Evolutionary conservation across 1,140 invertebrate species (phyloP).

Genomic region (Gryon sp.): DNA sequence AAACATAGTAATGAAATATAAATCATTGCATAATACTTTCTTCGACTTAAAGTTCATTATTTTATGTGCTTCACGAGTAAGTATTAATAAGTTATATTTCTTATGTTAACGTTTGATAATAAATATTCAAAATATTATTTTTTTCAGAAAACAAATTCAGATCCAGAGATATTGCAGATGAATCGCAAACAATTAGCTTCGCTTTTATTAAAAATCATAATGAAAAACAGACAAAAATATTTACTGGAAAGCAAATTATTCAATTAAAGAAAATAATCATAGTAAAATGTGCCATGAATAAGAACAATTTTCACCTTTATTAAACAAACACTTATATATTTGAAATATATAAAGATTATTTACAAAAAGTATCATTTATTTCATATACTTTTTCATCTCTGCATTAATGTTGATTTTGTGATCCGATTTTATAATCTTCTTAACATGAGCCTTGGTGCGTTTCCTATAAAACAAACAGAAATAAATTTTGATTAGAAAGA

Average conservation of each 20-base stretch:
- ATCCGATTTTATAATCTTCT: slow-evolving; percentile 77
- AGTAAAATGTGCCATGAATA: too few species aligned
- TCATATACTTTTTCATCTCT: slow-evolving; percentile 40
- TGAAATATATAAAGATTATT: not conserved
- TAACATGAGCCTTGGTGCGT: slow-evolving; percentile 77
- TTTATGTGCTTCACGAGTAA: slow-evolving; percentile 64
- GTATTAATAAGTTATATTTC: not conserved
- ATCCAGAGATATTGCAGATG: slow-evolving; percentile 28
- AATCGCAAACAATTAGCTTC: slow-evolving; percentile 23
- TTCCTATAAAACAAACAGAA: slow-evolving; percentile 70
- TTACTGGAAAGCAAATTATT: not conserved
- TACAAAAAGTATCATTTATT: not conserved
- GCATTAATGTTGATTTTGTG: slow-evolving; percentile 73
- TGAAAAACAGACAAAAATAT: slow-evolving; percentile 9
- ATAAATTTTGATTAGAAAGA: too few species aligned
- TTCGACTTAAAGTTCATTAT: slow-evolving; percentile 64
- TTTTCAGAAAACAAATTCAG: slow-evolving; percentile 26
- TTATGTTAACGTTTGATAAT: not conserved
- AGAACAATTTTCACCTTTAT: not conserved
- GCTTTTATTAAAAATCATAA: slow-evolving; percentile 35
- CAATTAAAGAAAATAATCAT: not conserved
- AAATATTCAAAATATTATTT: slow-evolving; percentile 10
- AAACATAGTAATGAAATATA: too few species aligned
- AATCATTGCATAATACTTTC: slow-evolving; percentile 21
- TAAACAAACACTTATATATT: not conserved